These are phyloP conservation scores for Drosophila bunnanda DNA, from an alignment of 2,888 invertebrate species.

Conservation along the genomic window DNA sequence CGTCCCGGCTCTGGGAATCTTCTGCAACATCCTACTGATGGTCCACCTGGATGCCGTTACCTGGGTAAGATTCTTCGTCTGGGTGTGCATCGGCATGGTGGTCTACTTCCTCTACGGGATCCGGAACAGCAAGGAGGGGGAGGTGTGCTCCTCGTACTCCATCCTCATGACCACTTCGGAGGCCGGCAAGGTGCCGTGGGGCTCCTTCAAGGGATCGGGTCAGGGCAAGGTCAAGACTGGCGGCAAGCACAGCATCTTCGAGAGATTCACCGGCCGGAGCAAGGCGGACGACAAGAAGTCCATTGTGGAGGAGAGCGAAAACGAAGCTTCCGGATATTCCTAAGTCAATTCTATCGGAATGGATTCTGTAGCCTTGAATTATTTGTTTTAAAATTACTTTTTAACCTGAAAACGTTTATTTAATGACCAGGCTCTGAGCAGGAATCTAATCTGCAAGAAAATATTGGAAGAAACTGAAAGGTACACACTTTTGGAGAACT, in stretches of 20 bases:
- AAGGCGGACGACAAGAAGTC: conserved; percentile 81
- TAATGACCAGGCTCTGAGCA: neutral
- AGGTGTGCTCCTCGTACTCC: conserved; percentile 86
- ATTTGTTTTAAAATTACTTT: neutral
- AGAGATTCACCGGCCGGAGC: conserved; percentile 81
- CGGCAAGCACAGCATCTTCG: conserved; percentile 77
- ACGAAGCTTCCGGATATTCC: conserved; percentile 63
- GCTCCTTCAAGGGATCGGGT: conserved; percentile 85
- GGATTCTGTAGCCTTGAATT: neutral
- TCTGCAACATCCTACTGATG: conserved; percentile 93
- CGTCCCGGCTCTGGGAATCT: conserved; percentile 91
- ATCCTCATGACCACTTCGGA: conserved; percentile 88
- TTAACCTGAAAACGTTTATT: neutral
- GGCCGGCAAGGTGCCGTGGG: conserved; percentile 88
- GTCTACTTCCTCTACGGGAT: conserved; percentile 94
- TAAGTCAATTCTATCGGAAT: conserved; percentile 25
- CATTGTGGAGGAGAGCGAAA: conserved; percentile 77
- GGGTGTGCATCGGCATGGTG: conserved; percentile 93
- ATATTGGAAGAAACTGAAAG: neutral
- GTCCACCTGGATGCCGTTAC: conserved; percentile 91
- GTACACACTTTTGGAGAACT: too few species aligned
- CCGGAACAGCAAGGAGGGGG: conserved; percentile 92
- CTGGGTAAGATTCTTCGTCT: conserved; percentile 93
- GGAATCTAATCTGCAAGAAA: neutral
- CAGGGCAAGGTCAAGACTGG: conserved; percentile 19